A percentile compares a stretch with the other conserved stretches of the same genome.
Conservation (phyloP, 2,888 invertebrate genomes). For the Drosophila atripex region DNA sequence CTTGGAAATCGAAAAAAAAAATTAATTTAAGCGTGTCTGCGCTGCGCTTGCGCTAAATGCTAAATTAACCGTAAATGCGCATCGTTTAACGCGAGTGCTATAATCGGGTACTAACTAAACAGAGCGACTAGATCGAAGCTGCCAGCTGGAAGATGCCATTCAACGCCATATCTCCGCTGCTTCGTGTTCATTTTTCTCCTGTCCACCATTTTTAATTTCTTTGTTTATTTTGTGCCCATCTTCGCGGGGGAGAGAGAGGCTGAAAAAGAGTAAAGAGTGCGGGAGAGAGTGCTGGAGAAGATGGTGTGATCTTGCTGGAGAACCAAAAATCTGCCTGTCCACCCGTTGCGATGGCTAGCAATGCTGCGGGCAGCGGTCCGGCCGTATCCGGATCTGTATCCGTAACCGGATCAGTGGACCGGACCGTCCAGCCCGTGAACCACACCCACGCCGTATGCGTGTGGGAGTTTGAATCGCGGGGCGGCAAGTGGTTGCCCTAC, state of each 20-base stretch:
- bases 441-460: slow-evolving; percentile 83
- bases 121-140: not conserved
- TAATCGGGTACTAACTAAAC: slow-evolving; percentile 1
- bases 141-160: not conserved
- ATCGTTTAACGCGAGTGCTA: slow-evolving; percentile 21
- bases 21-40: slow-evolving; percentile 18
- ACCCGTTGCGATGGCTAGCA: slow-evolving; percentile 38
- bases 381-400: not conserved
- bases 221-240: slow-evolving; percentile 81
- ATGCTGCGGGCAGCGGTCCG: slow-evolving; percentile 25
- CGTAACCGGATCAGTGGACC: not conserved
- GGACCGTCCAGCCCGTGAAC: slow-evolving; percentile 40
- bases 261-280: slow-evolving; percentile 6
- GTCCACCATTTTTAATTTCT: slow-evolving; percentile 81
- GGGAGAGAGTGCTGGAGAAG: slow-evolving; percentile 24
- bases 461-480: slow-evolving; percentile 83
- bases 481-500: slow-evolving; percentile 91
- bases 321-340: not conserved
- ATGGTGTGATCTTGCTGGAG: slow-evolving; percentile 56
- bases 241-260: slow-evolving; percentile 58
- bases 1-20: slow-evolving; percentile 1
- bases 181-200: slow-evolving; percentile 4
- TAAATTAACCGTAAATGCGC: slow-evolving; percentile 51
- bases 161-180: not conserved
- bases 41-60: slow-evolving; percentile 68